These are phyloP conservation scores for Drosophila setifemur DNA, from an alignment of 1,140 invertebrate species.

Conservation along the genomic window DNA sequence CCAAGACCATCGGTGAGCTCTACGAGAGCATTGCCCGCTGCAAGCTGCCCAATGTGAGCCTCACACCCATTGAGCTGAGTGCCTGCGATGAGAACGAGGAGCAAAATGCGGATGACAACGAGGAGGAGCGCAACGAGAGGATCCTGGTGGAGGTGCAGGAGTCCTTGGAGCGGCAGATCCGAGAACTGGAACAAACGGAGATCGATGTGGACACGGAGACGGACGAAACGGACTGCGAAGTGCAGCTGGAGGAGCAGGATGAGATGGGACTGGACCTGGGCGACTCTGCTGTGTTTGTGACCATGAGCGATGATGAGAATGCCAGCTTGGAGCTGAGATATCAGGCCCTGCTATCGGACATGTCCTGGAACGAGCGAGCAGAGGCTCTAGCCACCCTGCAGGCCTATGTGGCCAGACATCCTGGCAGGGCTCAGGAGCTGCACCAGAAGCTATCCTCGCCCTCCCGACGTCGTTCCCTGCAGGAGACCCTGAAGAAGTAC, in stretches of 20 bases:
- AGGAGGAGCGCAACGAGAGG: conserved; percentile 84
- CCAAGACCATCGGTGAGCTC: conserved; percentile 78
- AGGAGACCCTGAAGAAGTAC: conserved; percentile 90
- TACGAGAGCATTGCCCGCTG: conserved; percentile 70
- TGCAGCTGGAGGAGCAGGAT: conserved; percentile 66
- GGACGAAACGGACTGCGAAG: conserved; percentile 86
- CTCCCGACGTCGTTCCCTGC: conserved; percentile 90
- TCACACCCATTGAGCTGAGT: conserved; percentile 44
- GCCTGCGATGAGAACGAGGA: conserved; percentile 80
- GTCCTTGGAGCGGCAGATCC: conserved; percentile 90
- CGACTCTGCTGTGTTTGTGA: conserved; percentile 66
- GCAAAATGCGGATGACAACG: conserved; percentile 57
- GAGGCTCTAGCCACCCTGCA: conserved; percentile 90
- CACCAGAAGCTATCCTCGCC: conserved; percentile 97
- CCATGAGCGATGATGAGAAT: conserved; percentile 73
- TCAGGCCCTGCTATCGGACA: conserved; percentile 88
- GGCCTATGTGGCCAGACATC: conserved; percentile 91
- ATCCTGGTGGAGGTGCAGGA: conserved; percentile 91
- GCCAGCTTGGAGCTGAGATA: conserved; percentile 85
- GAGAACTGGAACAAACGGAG: conserved; percentile 90
- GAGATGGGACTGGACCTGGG: conserved; percentile 32
- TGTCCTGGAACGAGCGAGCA: conserved; percentile 91
- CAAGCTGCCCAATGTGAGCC: conserved; percentile 43
- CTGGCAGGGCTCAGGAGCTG: conserved; percentile 93
- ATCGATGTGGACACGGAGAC: conserved; percentile 92